Base-by-base conservation (phyloP, 1,140 invertebrate species). In the Tetramorium parvispinum region DNA sequence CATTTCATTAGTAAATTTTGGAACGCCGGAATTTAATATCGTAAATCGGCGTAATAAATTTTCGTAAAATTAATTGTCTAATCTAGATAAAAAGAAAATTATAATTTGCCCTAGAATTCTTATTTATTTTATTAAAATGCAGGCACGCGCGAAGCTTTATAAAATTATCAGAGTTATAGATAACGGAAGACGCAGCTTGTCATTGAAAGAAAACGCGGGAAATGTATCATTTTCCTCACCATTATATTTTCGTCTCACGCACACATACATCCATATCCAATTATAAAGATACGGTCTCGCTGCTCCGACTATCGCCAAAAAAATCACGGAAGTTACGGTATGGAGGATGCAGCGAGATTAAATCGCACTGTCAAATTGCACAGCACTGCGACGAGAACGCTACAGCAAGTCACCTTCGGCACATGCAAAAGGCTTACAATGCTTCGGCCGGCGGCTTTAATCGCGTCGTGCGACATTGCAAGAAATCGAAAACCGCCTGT, bases 401-500 rank as follows among this genome's bases (percentile, higher is more conserved):
- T 59, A 37, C 24, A 59, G 68, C 79, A 59, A 63, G 79, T 83
- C 59, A 73, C 79, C 24, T 83, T 83, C 53, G 53, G 66, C 65
- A 68, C 53, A 55, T 46, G 51, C 43, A 71, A 32, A 59, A 83
- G 57, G 24, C 79, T 32, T 43, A 32, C 79, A 59, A 73, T 73
- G 53, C 46, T 37, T 21, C 43, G 66, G 40, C 68, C 24, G 79
- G 40, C 66, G 24, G 40, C 32, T 77, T 77, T 78, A 75, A 78
- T 65, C 57, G 53, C 37, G 37, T 21, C 53, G 24, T 59, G 57
- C 73, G 61, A 86, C 61, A 66, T 59, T 66, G 51, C 78, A 70
- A 66, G 83, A 85, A 82, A 86, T 78, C 59, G 49, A 59, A 68
- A 86, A 81, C 61, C 63, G 70, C 85, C 46, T 51, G 85, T 82